Evolutionary conservation across 2,888 invertebrate species (phyloP).

Genomic region (Machimus atricapillus): DNA sequence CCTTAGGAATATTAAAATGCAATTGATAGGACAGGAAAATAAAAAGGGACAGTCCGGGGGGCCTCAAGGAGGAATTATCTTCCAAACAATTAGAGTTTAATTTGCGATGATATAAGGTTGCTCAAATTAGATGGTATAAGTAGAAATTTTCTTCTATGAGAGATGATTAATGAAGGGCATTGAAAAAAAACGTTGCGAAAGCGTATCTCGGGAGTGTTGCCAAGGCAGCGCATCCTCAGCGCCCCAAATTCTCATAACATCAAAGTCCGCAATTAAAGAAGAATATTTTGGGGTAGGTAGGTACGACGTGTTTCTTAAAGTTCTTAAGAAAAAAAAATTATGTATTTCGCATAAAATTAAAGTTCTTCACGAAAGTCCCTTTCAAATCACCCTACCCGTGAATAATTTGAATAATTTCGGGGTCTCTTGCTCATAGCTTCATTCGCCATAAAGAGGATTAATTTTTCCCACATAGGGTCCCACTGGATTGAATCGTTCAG

Average conservation of each 20-base stretch:
- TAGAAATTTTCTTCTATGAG: not conserved
- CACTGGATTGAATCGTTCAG: not conserved
- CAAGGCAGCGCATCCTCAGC: not conserved
- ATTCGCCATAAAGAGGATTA: not conserved
- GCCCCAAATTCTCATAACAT: not conserved
- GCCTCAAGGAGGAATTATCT: not conserved
- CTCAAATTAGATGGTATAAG: not conserved
- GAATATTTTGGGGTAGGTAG: not conserved
- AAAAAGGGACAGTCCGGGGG: not conserved
- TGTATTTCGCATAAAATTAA: not conserved
- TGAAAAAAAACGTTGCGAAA: not conserved
- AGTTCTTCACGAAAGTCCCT: not conserved
- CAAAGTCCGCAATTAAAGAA: not conserved
- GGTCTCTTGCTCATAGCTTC: not conserved
- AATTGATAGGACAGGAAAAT: not conserved
- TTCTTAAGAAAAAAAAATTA: not conserved
- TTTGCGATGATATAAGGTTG: not conserved
- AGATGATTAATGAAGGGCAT: not conserved
- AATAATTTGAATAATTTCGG: not conserved
- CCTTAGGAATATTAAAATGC: not conserved
- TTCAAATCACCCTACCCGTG: not conserved
- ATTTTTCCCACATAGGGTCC: not conserved
- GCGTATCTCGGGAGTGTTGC: not conserved
- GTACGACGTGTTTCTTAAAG: not conserved
- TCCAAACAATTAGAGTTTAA: not conserved